Base-by-base conservation (phyloP, 2,888 invertebrate genomes). In the Chrysomela aeneicollis region DNA sequence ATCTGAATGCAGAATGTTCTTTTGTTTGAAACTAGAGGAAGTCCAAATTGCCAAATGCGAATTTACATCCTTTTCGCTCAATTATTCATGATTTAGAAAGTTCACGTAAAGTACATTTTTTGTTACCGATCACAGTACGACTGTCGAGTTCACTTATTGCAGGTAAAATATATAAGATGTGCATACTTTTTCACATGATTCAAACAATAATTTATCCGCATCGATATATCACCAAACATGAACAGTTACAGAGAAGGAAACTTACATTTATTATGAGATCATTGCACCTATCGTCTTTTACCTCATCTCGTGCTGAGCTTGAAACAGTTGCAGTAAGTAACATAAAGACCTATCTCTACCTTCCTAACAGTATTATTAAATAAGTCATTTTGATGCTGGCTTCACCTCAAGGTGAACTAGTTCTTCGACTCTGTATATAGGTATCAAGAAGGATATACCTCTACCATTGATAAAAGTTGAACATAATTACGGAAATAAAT, bases 341-440 rank as follows among this genome's bases (percentile, higher is more conserved):
- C 63, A 68, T 61, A 49, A 69, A 72, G 68, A 71, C 66, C 69
- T 57, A 46, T n/a, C n/a, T n/a, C n/a, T n/a, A n/a, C n/a, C n/a
- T n/a, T n/a, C n/a, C n/a, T 57, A 74, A 72, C 71, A 71, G 69
- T 73, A 68, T 42, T 42, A 42, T 42, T 42, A 42, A 15, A 69
- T 71, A 71, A 71, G 73, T 72, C 72, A 75, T 73, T 73, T 26
- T 68, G 69, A 69, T 71, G 76, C 74, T 78, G 78, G 77, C 79
- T 79, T 76, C 74, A 76, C 74, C 77, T 82, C 82, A 82, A 82
- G 82, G 82, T 78, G 76, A 82, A 81, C 82, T 72, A 78, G 77
- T 80, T 78, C 71, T 72, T 71, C 70, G 68, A 59, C 60, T 72
- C 68, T 74, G 74, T 65, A 57, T 57, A 42, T 37, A 46, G 21